Evolutionary conservation across 2,113 vertebrate genomes (phyloP), one percentile per base, ranked within the genome.

Genomic region (Xenopus borealis): DNA sequence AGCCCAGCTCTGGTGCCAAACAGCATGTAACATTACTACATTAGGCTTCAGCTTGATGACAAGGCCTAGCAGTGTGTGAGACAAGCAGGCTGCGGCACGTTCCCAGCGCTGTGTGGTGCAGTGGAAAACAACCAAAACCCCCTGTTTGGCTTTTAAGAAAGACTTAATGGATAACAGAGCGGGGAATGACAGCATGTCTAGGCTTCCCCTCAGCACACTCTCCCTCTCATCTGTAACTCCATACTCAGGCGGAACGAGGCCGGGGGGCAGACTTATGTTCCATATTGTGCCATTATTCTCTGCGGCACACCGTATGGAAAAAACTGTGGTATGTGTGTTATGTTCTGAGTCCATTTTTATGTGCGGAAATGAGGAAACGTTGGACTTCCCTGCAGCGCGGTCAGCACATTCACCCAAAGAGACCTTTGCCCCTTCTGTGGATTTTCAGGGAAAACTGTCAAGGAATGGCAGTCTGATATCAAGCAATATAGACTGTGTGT

Each of bases 91-190:
- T 55, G 17, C 19, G 12, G 66, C 13, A 23, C 53, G 16, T 50
- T 16, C 16, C 18, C 44, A 19, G 45, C 12, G 18, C 46, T 23
- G 23, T 45, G 18, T 16, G 18, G 45, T 67, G 10, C 19, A 12
- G 14, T 67, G 65, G 45, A 18, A 50, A 2, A 19, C 23, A 44
- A 58, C 47, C 62, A 52, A 30, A 40, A 40, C 50, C 30, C 17
- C 18, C 30, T 18, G 27, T 55, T 66, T 76, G 82, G 62, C 59
- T 81, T 72, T 71, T 53, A 6, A 77, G 52, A 78, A 7, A 67
- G 12, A 23, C 46, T 47, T 47, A 67, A 67, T 67, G 45, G 45
- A 67, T 67, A 47, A 67, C 40, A 47, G 45, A 50, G 65, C 9
- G 17, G 44, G 18, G 16, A 45, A 64, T 72, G 50, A 52, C 61